Percentiles rank a stretch among this genome's conserved stretches.
phyloP scores from a whole-genome alignment of 2,888 invertebrate species.

The Campoplex capitator region DNA sequence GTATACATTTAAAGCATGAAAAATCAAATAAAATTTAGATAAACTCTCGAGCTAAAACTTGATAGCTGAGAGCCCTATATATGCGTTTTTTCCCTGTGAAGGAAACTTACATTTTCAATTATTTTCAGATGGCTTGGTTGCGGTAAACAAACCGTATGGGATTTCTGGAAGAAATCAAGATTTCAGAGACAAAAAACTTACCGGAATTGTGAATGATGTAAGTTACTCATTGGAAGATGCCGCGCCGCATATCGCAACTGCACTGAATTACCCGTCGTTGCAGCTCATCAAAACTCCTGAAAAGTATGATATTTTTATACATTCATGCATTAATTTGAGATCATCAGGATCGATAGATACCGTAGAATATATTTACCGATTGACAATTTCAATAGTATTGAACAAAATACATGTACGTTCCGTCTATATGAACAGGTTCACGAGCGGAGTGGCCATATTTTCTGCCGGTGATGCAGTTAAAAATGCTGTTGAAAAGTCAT shows the following conservation, averaged over 20 bases:
- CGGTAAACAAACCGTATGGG: conserved; percentile 82
- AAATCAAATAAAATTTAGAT: too few species aligned
- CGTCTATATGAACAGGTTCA: conserved; percentile 69
- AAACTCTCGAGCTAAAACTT: too few species aligned
- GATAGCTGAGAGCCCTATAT: too few species aligned
- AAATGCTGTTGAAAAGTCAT: conserved; percentile 60
- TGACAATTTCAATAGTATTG: neutral
- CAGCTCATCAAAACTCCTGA: conserved; percentile 59
- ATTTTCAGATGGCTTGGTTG: conserved; percentile 78
- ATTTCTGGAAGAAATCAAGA: conserved; percentile 67
- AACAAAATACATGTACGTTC: neutral
- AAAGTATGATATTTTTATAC: neutral
- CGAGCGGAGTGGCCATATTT: conserved; percentile 73
- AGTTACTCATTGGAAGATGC: conserved; percentile 72
- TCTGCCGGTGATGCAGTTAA: conserved; percentile 59
- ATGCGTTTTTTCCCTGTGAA: too few species aligned
- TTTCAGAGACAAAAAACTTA: neutral
- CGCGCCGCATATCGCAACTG: conserved; percentile 71
- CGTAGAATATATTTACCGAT: neutral
- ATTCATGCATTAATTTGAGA: neutral
- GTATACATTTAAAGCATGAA: too few species aligned
- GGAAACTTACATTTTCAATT: neutral
- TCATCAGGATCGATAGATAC: too few species aligned
- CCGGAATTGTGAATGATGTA: conserved; percentile 64
- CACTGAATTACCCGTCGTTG: conserved; percentile 71